These are phyloP conservation scores for Oncorhynchus keta DNA, from an alignment of 2,113 vertebrate species.

Conservation along the genomic window DNA sequence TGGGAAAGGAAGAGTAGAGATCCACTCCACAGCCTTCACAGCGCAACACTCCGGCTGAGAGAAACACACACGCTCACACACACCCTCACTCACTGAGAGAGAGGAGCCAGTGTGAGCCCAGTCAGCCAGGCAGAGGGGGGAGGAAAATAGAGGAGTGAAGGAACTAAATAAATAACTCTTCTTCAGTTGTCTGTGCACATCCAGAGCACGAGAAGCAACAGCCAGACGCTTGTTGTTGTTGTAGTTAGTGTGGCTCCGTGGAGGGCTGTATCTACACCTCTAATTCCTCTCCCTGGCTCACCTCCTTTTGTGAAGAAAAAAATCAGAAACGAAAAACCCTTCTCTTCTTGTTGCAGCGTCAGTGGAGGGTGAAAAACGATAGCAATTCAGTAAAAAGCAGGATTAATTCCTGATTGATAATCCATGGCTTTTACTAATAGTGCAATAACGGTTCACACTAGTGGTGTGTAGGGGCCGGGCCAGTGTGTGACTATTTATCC, in stretches of 20 bases:
- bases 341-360: too few species aligned
- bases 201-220: slow-evolving; percentile 26
- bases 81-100: background rate
- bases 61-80: background rate
- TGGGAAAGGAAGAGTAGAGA: slow-evolving; percentile 19
- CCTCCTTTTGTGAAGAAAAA: slow-evolving; percentile 20
- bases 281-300: too few species aligned
- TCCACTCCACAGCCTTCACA: slow-evolving; percentile 49
- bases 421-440: slow-evolving; percentile 66
- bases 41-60: slow-evolving; percentile 6
- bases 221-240: slow-evolving; percentile 3
- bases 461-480: slow-evolving; percentile 12
- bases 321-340: background rate
- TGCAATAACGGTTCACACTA: slow-evolving; percentile 41
- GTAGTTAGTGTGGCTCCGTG: background rate
- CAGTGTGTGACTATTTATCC: slow-evolving; percentile 9
- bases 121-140: slow-evolving; percentile 49
- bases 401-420: slow-evolving; percentile 73
- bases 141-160: slow-evolving; percentile 50
- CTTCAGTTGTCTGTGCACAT: slow-evolving; percentile 41
- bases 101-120: slow-evolving; percentile 34
- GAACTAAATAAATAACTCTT: slow-evolving; percentile 53
- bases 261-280: too few species aligned
- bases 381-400: slow-evolving; percentile 46
- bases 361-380: background rate